phyloP scores from a whole-genome alignment of 2,888 invertebrate species.

The Rugalucina vietnamica region DNA sequence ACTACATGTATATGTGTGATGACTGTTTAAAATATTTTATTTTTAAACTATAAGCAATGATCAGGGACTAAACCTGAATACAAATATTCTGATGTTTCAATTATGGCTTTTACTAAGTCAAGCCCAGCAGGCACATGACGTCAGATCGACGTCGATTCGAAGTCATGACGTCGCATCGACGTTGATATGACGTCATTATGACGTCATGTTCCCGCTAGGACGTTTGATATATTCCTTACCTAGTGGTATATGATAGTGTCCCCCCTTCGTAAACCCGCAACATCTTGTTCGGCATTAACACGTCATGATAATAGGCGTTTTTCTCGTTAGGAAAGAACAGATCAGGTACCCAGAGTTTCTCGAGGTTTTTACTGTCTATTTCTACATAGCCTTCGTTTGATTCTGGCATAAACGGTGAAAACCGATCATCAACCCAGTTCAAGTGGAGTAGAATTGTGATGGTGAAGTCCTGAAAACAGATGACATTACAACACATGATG shows the following conservation, averaged over 20 bases:
- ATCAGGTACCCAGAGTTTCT: conserved; percentile 99
- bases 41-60: no score
- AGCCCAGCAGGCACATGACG: no score
- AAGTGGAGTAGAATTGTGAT: conserved; percentile 75
- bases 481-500: no score
- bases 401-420: conserved; percentile 29
- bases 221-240: conserved; percentile 87
- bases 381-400: conserved; percentile 89
- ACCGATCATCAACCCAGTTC: conserved; percentile 72
- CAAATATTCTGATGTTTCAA: no score
- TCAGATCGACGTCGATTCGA: no score
- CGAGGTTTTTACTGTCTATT: conserved; percentile 86
- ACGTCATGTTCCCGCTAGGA: no score
- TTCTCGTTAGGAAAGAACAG: conserved; percentile 99
- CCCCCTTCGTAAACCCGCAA: conserved; percentile 98
- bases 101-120: no score
- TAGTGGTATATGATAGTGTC: conserved; percentile 97
- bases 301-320: conserved; percentile 96
- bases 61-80: no score
- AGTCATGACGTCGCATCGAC: no score
- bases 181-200: no score
- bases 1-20: no score
- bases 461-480: conserved; percentile 74
- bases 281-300: conserved; percentile 99
- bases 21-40: no score